Evolutionary conservation across 2,888 invertebrate species (phyloP).

Genomic region (Brachylomia viminalis): DNA sequence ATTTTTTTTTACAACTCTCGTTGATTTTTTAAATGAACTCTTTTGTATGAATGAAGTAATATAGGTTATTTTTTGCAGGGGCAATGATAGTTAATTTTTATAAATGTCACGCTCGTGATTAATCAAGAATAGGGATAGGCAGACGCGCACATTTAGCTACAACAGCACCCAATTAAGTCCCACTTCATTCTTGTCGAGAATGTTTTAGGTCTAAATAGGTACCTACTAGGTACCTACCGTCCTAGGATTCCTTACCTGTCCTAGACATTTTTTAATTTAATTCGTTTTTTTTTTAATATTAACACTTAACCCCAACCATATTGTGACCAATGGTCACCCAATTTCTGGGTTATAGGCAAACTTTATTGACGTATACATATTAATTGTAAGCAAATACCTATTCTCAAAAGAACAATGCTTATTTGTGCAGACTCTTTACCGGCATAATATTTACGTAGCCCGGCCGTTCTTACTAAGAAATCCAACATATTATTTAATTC

Average conservation of each 20-base stretch:
- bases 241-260: not conserved
- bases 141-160: not conserved
- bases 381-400: not conserved
- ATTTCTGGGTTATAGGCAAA: too few species aligned
- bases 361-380: not conserved
- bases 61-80: not conserved
- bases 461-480: slow-evolving; percentile 29
- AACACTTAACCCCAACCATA: not conserved
- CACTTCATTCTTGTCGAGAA: not conserved
- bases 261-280: not conserved
- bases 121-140: not conserved
- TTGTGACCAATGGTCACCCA: not conserved
- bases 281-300: not conserved
- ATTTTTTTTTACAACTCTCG: not conserved
- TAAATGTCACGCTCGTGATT: not conserved
- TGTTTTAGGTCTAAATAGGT: not conserved
- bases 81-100: not conserved
- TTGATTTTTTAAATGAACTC: not conserved
- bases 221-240: not conserved
- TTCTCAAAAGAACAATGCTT: not conserved
- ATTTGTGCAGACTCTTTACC: not conserved
- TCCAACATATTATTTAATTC: slow-evolving; percentile 29
- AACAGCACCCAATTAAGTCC: not conserved
- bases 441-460: slow-evolving; percentile 17
- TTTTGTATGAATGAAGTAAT: slow-evolving; percentile 10